Base-by-base conservation (phyloP, 1,140 invertebrate genomes). In the Orchestia grillus region DNA sequence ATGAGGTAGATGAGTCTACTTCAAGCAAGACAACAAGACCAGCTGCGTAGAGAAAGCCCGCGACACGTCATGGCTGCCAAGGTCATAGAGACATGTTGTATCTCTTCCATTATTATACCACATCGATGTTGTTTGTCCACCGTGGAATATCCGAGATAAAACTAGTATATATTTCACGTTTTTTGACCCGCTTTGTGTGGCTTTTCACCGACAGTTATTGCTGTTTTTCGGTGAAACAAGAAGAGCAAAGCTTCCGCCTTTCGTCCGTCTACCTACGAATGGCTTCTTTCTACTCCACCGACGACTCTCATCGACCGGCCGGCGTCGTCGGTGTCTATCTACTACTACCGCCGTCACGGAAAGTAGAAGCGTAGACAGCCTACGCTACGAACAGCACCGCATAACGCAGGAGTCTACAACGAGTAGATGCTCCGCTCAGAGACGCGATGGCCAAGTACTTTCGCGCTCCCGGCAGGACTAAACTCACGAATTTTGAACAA, bases 331-430 rank as follows among this genome's bases (percentile, higher is more conserved):
- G 4, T 41, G n/a, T n/a, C n/a, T n/a, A n/a, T n/a, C n/a, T n/a
- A n/a, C 87, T 8, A 16, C 88, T 90, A 41, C 88, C 88, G 88
- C 88, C 88, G 88, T 44, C 88, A 44, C 41, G 36, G 88, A 90
- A 90, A 90, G 88, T 90, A 90, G 88, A 90, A 90, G 88, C 88
- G 88, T 90, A 90, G 88, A 90, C 42, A 41, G 41, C 28, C 41
- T 90, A 90, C 88, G 88, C 88, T 42, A 44, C 41, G 43, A 90
- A 90, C 88, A 90, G 88, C 88, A 44, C 88, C 28, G 23, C 88
- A 90, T 90, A 90, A 90, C 88, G 36, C 28, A 3, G 43, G 41
- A 3, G 88, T 90, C 88, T 36, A 15, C 41, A n/a, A 36, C 88
- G 41, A 43, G 88, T 90, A 90, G 88, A 90, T 90, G 36, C 43